phyloP scores from a whole-genome alignment of 2,113 vertebrate species.

The Lanius collurio region DNA sequence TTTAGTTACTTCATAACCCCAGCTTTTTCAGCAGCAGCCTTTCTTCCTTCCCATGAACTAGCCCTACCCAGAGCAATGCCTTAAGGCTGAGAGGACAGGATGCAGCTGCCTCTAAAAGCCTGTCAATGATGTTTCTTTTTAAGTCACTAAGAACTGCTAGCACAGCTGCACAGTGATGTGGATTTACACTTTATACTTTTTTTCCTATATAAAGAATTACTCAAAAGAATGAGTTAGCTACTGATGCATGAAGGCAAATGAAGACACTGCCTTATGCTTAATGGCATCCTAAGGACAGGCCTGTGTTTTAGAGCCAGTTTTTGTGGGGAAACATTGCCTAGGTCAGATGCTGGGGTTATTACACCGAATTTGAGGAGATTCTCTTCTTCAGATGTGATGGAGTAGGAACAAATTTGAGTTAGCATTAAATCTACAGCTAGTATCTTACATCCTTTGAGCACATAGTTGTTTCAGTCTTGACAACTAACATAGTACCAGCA shows the following conservation, averaged over 20 bases:
- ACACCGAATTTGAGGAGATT: not conserved
- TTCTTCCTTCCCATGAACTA: not conserved
- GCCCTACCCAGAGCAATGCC: not conserved
- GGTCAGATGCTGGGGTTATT: not conserved
- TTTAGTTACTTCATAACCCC: not conserved
- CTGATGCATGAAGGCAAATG: conserved; percentile 8
- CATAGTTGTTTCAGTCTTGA: not conserved
- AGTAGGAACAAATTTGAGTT: not conserved
- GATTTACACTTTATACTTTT: not conserved
- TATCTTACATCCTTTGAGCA: not conserved
- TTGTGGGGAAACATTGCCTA: not conserved
- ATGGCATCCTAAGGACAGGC: not conserved
- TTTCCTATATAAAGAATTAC: not conserved
- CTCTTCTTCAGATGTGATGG: not conserved
- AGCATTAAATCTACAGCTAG: not conserved
- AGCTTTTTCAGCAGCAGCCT: not conserved
- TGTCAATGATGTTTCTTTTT: conserved; percentile 57
- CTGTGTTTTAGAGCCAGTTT: not conserved
- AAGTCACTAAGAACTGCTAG: conserved; percentile 17
- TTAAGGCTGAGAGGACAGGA: conserved; percentile 37
- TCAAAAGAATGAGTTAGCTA: conserved; percentile 46
- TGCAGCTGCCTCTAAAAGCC: conserved; percentile 51
- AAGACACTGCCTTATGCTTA: not conserved
- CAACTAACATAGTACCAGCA: not conserved
- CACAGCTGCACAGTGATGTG: conserved; percentile 44